A percentile compares a stretch with the other conserved stretches of the same genome.
Evolutionary conservation across 1,140 invertebrate genomes (phyloP).

Genomic region (Anadara kagoshimensis): DNA sequence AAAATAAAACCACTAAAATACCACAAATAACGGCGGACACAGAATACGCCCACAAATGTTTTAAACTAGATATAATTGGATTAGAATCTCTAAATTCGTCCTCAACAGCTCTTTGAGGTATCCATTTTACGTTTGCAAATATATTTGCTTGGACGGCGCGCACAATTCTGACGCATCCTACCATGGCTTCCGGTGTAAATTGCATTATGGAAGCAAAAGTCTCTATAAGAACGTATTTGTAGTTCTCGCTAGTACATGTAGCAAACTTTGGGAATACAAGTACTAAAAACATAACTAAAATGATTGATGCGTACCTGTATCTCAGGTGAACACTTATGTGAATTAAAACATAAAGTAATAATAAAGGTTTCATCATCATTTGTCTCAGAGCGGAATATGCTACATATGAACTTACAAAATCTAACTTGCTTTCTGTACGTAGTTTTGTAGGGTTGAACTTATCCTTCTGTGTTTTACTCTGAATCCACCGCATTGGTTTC

Average conservation of each 20-base stretch:
- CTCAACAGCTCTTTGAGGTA: slow-evolving; percentile 66
- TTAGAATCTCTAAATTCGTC: slow-evolving; percentile 63
- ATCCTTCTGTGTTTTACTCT: slow-evolving; percentile 52
- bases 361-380: slow-evolving; percentile 67
- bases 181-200: slow-evolving; percentile 67
- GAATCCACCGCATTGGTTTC: slow-evolving; percentile 59
- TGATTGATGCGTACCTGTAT: slow-evolving; percentile 58
- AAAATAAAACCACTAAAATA: slow-evolving; percentile 48
- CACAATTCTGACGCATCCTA: slow-evolving; percentile 60
- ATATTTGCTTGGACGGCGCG: slow-evolving; percentile 60
- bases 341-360: slow-evolving; percentile 61
- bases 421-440: slow-evolving; percentile 56
- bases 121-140: slow-evolving; percentile 56
- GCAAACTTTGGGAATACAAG: slow-evolving; percentile 67
- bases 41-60: slow-evolving; percentile 63
- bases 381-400: slow-evolving; percentile 62
- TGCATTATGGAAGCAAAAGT: slow-evolving; percentile 64
- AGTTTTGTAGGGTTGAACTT: slow-evolving; percentile 56
- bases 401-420: slow-evolving; percentile 62
- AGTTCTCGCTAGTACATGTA: slow-evolving; percentile 57
- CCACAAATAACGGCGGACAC: slow-evolving; percentile 44
- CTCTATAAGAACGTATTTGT: slow-evolving; percentile 60
- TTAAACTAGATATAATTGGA: slow-evolving; percentile 62
- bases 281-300: slow-evolving; percentile 62
- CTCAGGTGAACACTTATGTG: slow-evolving; percentile 54